Evolutionary conservation across 1,140 invertebrate species (phyloP).

Genomic region (Chrysomallon squamiferum): DNA sequence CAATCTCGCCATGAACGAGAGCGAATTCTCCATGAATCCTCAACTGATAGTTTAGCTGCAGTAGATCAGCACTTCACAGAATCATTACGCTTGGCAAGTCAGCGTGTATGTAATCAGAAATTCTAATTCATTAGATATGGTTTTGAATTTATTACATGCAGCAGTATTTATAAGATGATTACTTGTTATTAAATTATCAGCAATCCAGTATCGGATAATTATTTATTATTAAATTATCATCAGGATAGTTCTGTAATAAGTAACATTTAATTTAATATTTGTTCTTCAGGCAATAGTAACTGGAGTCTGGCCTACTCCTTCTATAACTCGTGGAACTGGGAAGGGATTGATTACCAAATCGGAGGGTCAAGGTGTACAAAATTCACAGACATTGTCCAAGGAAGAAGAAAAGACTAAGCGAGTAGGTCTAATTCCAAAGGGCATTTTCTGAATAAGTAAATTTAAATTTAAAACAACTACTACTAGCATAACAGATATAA

Average conservation of each 20-base stretch:
- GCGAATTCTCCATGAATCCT: constrained; percentile 60
- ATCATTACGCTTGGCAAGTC: constrained; percentile 80
- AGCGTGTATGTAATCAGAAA: constrained; percentile 74
- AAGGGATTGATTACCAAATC: constrained; percentile 25
- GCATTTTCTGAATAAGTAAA: not conserved
- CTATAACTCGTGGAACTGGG: constrained; percentile 51
- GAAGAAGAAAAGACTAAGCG: constrained; percentile 22
- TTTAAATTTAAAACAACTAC: no score
- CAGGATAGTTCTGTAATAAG: no score
- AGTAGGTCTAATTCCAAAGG: constrained; percentile 4
- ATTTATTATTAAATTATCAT: no score
- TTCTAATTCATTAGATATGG: no score
- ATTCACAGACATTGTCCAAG: constrained; percentile 2
- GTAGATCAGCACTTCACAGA: constrained; percentile 91
- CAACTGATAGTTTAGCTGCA: constrained; percentile 65
- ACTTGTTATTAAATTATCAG: no score
- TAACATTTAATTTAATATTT: no score
- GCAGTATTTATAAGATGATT: no score
- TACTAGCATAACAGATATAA: no score
- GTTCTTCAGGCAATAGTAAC: constrained; percentile 10
- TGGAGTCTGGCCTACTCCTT: constrained; percentile 41
- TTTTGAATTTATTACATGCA: no score
- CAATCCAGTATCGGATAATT: no score
- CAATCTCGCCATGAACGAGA: constrained; percentile 64
- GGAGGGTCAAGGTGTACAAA: constrained; percentile 5